A percentile compares a stretch with the other conserved stretches of the same genome.
phyloP scores from a whole-genome alignment of 53 echinoderm and acorn worm species.

The Hippasteria phrygiana region DNA sequence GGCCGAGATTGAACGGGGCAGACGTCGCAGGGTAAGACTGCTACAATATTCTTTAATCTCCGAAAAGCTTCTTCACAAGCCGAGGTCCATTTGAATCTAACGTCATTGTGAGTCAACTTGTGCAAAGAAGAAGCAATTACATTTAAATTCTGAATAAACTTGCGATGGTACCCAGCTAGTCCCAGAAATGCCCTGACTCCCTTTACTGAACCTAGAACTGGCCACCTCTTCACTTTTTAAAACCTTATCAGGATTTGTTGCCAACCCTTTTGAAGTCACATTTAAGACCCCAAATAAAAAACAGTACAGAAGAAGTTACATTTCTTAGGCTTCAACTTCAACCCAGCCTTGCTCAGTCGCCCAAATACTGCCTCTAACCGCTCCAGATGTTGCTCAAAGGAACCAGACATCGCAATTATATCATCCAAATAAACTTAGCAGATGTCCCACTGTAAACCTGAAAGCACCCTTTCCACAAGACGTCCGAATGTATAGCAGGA shows the following conservation, averaged over 20 bases:
- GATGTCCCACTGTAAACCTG: constrained; percentile 1
- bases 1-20: too few species aligned
- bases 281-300: neutral
- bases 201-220: neutral
- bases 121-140: constrained; percentile 1
- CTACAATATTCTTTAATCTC: too few species aligned
- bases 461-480: too few species aligned
- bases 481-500: too few species aligned
- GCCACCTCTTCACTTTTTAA: constrained; percentile 8
- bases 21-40: too few species aligned
- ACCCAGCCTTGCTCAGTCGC: neutral
- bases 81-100: too few species aligned
- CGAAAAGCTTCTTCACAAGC: too few species aligned
- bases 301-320: neutral
- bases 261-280: constrained; percentile 21
- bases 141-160: neutral
- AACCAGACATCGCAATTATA: neutral
- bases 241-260: neutral
- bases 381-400: constrained; percentile 4
- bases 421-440: constrained; percentile 5
- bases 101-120: too few species aligned
- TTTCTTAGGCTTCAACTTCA: constrained; percentile 18
- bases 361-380: neutral
- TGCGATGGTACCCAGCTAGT: neutral
- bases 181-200: constrained; percentile 11